Percentiles rank a stretch among this genome's conserved stretches.
These are phyloP conservation scores for Apodemia hepburni DNA, from an alignment of 2,888 invertebrate species.

Conservation along the genomic window DNA sequence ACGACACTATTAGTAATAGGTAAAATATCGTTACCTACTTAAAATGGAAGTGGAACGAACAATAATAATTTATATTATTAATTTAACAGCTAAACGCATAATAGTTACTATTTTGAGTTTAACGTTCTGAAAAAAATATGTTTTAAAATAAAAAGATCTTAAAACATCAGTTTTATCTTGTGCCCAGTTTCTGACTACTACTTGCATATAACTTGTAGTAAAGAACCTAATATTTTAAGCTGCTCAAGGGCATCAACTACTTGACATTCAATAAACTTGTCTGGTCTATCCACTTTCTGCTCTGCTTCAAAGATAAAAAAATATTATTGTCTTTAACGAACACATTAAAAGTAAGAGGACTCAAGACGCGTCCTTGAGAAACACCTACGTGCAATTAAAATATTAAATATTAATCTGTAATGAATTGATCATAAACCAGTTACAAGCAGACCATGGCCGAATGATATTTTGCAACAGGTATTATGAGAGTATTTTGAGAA, in stretches of 20 bases:
- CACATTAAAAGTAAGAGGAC: conserved; percentile 6
- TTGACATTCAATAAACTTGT: background rate
- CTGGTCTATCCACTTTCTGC: background rate
- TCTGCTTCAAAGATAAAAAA: background rate
- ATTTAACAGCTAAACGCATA: too few relatives aligned
- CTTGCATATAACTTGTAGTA: background rate
- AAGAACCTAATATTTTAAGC: background rate
- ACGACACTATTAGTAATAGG: too few relatives aligned
- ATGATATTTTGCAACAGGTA: background rate
- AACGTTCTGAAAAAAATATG: too few relatives aligned
- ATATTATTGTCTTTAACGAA: background rate
- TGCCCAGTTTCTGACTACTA: background rate
- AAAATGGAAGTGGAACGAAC: too few relatives aligned
- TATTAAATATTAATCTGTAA: conserved; percentile 4
- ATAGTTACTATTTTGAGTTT: too few relatives aligned
- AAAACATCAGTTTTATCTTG: background rate
- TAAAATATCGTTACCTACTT: too few relatives aligned
- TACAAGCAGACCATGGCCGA: background rate
- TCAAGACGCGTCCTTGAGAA: conserved; percentile 5
- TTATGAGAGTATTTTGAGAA: too few relatives aligned
- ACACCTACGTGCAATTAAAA: conserved; percentile 3
- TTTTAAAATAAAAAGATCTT: background rate
- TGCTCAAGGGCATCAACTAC: background rate
- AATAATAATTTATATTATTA: too few relatives aligned
- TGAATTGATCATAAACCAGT: background rate